Base-by-base conservation (phyloP, 2,797 vertebrate species). In the Spondyliosoma cantharus region DNA sequence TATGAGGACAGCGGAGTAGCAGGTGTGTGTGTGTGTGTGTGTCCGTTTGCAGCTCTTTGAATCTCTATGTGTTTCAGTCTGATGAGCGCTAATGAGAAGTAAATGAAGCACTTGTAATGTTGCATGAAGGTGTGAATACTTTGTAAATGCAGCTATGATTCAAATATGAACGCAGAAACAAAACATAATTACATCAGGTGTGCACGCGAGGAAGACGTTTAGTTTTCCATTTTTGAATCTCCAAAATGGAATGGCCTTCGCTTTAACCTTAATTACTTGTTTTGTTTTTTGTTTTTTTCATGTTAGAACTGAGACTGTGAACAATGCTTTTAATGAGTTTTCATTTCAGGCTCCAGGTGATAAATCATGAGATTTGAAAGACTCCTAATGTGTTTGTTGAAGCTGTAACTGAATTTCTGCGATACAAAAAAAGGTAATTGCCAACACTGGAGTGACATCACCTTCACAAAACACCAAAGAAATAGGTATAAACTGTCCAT, bases 61-160 rank as follows among this genome's bases (percentile, higher is more conserved):
- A 27, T 58, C 49, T 64, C 25, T 57, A 70, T 49, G 48, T 80
- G 87, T 83, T 77, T 76, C 80, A 81, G 71, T 83, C 84, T 86
- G 86, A 81, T 75, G 76, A 87, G 69, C 74, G n/a, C 76, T 90
- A 88, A 90, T 90, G 81, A 87, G 86, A 87, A 80, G 60, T 62
- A 89, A 90, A 91, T 87, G 80, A 85, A 90, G 77, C 81, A 79
- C 77, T 83, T 85, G 80, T 83, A 85, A 81, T 75, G 62, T 74
- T 62, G 63, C 69, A 84, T 67, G 65, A 79, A 71, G 32, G 56
- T 67, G 76, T 58, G 42, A 85, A 71, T 56, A 48, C 53, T 45
- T 72, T 64, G 63, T 63, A 68, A 85, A 75, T 64, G 37, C 62
- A 84, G 69, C 60, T 69, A 59, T 63, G 53, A 77, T 80, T 88